Percentiles rank a stretch among this genome's conserved stretches.
Conservation (phyloP, 2,888 invertebrate genomes). For the Allacma fusca region DNA sequence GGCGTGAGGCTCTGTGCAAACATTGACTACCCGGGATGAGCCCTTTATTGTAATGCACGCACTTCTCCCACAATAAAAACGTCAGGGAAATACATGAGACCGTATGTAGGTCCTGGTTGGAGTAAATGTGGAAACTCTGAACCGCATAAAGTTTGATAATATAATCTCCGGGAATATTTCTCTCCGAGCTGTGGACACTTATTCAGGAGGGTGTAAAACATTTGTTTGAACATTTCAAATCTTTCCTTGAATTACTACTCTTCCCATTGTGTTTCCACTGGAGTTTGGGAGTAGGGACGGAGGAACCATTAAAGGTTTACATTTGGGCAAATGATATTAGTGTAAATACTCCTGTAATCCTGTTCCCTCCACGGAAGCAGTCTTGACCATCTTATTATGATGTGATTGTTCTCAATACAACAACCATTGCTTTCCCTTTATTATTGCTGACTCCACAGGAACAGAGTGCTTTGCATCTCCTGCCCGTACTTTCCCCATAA, state of each 20-base stretch:
- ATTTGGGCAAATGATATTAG: conserved; percentile 48
- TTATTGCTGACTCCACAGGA: too few relatives aligned
- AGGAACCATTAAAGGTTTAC: conserved; percentile 17
- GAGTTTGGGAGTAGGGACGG: not conserved
- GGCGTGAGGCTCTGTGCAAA: not conserved
- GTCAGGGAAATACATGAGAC: not conserved
- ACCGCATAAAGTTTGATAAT: conserved; percentile 1
- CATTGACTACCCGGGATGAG: conserved; percentile 10
- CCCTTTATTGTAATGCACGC: conserved; percentile 10
- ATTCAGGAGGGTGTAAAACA: conserved; percentile 14
- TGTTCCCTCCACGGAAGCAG: conserved; percentile 16
- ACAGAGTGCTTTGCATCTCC: too few relatives aligned
- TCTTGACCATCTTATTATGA: not conserved
- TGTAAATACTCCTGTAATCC: conserved; percentile 51
- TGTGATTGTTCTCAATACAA: not conserved
- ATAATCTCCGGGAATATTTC: not conserved
- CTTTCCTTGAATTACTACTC: conserved; percentile 4
- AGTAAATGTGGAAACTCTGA: not conserved
- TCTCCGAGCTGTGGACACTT: not conserved
- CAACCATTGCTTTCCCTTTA: not conserved
- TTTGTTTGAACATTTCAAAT: conserved; percentile 19
- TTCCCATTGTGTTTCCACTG: not conserved
- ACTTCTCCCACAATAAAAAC: conserved; percentile 19
- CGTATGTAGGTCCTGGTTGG: not conserved
- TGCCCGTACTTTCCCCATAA: too few relatives aligned